These are phyloP conservation scores for Teleogryllus occipitalis DNA, from an alignment of 1,140 invertebrate species.

Conservation along the genomic window DNA sequence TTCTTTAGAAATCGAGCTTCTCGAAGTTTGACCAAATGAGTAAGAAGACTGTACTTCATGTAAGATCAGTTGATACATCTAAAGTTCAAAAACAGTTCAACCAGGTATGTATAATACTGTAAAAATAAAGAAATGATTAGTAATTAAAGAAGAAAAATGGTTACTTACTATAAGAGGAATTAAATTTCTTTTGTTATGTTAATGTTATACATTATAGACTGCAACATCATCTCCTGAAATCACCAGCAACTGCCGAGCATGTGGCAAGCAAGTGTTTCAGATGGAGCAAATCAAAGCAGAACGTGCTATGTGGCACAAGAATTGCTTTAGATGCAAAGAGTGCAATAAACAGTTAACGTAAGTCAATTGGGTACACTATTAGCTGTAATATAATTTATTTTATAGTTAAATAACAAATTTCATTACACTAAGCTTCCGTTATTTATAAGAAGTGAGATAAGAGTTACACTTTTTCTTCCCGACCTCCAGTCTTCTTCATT, in stretches of 20 bases:
- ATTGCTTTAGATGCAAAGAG: slow-evolving; percentile 82
- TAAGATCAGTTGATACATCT: slow-evolving; percentile 53
- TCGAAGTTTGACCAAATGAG: slow-evolving; percentile 63
- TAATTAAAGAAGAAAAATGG: not conserved
- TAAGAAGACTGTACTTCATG: slow-evolving; percentile 58
- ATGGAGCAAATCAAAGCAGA: slow-evolving; percentile 91
- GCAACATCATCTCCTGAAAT: slow-evolving; percentile 40
- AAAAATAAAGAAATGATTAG: not conserved
- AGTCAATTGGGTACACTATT: slow-evolving; percentile 31
- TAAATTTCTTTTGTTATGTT: not conserved
- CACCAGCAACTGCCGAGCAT: slow-evolving; percentile 61
- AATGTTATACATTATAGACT: slow-evolving; percentile 27
- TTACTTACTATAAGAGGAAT: not conserved
- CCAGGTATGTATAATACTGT: slow-evolving; percentile 37
- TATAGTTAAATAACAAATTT: not conserved
- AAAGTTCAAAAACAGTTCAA: slow-evolving; percentile 61
- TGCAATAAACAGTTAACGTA: slow-evolving; percentile 83
- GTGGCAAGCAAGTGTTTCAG: slow-evolving; percentile 82
- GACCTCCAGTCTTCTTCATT: too few relatives aligned
- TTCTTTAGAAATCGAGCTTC: slow-evolving; percentile 64
- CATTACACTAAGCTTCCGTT: too few relatives aligned
- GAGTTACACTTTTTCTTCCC: too few relatives aligned
- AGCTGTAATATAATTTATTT: not conserved
- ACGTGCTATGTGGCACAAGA: slow-evolving; percentile 78
- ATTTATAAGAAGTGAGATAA: too few relatives aligned